These are phyloP conservation scores for Chalcosyrphus nemorum DNA, from an alignment of 2,888 invertebrate species.

Conservation along the genomic window DNA sequence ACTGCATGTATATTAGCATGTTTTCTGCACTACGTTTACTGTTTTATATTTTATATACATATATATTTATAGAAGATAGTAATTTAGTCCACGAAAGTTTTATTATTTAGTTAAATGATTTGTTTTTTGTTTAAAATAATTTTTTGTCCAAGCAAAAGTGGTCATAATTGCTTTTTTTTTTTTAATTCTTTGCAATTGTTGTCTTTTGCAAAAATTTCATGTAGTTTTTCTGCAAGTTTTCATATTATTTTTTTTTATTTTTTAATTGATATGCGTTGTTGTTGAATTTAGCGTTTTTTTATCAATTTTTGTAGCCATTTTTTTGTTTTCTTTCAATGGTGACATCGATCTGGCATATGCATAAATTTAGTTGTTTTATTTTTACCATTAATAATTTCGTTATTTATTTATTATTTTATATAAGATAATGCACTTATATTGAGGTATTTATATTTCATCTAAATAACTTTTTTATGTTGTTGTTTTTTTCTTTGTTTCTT, in stretches of 20 bases:
- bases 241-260: constrained; percentile 5
- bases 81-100: constrained; percentile 62
- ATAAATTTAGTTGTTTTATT: constrained; percentile 6
- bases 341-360: constrained; percentile 32
- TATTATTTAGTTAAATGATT: constrained; percentile 7
- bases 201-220: not conserved
- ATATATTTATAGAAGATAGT: constrained; percentile 11
- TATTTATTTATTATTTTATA: constrained; percentile 68
- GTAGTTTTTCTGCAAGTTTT: not conserved
- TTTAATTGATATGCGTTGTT: constrained; percentile 66
- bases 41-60: constrained; percentile 2
- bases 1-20: not conserved
- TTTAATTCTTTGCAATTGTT: constrained; percentile 10
- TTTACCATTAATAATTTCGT: constrained; percentile 39
- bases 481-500: constrained; percentile 39
- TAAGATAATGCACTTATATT: constrained; percentile 79
- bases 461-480: constrained; percentile 70
- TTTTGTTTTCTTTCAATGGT: constrained; percentile 9
- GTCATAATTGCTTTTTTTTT: constrained; percentile 3
- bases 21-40: constrained; percentile 6
- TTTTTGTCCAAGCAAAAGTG: constrained; percentile 12
- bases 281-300: constrained; percentile 27
- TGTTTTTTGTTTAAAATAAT: not conserved
- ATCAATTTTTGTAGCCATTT: constrained; percentile 26
- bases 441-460: constrained; percentile 77